Conservation (phyloP, 1,140 invertebrate genomes). For the Drosophila seguyi region DNA sequence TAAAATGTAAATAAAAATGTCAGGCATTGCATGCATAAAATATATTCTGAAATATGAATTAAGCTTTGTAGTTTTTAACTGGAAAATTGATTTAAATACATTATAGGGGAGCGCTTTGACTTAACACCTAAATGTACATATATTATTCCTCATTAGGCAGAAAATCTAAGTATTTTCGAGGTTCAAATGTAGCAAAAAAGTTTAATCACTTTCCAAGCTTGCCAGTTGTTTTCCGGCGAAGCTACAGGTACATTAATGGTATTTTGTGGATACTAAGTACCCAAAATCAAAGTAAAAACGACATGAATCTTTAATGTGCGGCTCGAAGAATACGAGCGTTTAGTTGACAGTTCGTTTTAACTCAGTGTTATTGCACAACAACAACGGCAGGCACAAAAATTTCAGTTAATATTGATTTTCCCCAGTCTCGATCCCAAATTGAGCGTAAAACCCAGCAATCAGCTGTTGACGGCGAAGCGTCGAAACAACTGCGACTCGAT, state of each 20-base stretch:
- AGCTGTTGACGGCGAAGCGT: conserved; percentile 40
- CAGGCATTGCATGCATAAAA: background rate
- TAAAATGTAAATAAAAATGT: background rate
- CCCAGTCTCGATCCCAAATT: conserved; percentile 40
- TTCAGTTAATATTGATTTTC: conserved; percentile 59
- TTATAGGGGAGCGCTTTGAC: background rate
- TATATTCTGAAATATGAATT: background rate
- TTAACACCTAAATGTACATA: background rate
- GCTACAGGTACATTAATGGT: conserved; percentile 1
- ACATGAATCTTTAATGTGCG: conserved; percentile 3
- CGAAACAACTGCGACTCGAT: conserved; percentile 33
- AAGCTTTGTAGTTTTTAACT: background rate
- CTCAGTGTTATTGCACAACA: conserved; percentile 20
- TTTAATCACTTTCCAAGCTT: background rate
- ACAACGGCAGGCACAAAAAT: conserved; percentile 34
- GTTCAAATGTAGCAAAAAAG: background rate
- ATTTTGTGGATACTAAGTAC: background rate
- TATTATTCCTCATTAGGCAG: background rate
- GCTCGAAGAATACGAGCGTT: background rate
- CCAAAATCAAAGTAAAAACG: background rate
- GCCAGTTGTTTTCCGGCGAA: background rate
- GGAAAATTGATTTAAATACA: background rate
- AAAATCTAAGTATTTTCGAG: background rate
- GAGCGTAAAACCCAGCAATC: conserved; percentile 42
- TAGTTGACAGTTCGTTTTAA: conserved; percentile 25